A percentile compares a stretch with the other conserved stretches of the same genome.
These are phyloP conservation scores for Odontomachus brunneus DNA, from an alignment of 1,140 invertebrate genomes.

Conservation along the genomic window DNA sequence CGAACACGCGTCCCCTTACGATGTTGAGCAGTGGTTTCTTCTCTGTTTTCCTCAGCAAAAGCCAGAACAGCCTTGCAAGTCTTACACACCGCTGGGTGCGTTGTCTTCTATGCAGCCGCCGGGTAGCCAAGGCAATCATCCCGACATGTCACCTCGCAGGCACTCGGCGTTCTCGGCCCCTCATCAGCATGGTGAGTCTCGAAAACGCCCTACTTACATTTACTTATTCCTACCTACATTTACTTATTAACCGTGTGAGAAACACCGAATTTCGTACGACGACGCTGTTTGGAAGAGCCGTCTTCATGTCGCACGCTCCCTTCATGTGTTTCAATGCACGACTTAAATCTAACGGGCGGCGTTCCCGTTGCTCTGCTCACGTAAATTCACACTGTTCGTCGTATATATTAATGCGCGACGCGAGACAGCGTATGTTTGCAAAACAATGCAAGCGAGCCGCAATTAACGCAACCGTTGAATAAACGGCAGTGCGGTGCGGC, in stretches of 20 bases:
- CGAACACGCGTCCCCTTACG: no score
- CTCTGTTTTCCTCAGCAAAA: constrained; percentile 73
- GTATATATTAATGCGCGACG: constrained; percentile 38
- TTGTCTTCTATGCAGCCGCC: constrained; percentile 94
- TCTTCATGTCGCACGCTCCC: neutral
- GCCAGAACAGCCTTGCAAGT: constrained; percentile 86
- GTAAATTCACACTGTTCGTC: constrained; percentile 41
- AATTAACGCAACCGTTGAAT: constrained; percentile 27
- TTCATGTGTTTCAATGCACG: no score
- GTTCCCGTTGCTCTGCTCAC: no score
- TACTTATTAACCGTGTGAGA: constrained; percentile 11
- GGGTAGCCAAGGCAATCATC: constrained; percentile 86
- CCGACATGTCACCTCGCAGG: constrained; percentile 84
- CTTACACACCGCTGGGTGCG: constrained; percentile 93
- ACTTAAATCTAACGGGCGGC: no score
- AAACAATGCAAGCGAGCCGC: constrained; percentile 27
- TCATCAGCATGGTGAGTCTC: constrained; percentile 84
- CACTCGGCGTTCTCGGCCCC: constrained; percentile 84
- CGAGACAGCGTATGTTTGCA: constrained; percentile 11
- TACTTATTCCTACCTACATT: constrained; percentile 35
- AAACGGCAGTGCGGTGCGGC: neutral
- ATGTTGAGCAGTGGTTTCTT: constrained; percentile 34
- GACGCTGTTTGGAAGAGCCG: neutral
- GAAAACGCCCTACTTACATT: constrained; percentile 31
- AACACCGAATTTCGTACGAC: constrained; percentile 4